These are phyloP conservation scores for Drosophila nannoptera DNA, from an alignment of 1,140 invertebrate species.

Conservation along the genomic window DNA sequence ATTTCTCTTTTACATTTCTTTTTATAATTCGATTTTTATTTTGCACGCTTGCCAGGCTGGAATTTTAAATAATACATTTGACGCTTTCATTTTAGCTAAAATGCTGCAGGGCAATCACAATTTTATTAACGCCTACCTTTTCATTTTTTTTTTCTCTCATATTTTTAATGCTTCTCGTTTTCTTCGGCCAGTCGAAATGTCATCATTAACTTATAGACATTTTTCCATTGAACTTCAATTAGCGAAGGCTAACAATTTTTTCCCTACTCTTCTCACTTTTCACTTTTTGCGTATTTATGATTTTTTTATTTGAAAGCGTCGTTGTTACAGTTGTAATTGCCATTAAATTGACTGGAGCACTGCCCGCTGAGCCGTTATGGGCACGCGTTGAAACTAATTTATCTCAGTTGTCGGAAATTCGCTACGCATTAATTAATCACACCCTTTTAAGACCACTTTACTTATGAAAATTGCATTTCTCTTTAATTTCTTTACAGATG, in stretches of 20 bases:
- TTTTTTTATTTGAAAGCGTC: constrained; percentile 57
- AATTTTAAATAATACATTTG: constrained; percentile 69
- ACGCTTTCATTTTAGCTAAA: constrained; percentile 64
- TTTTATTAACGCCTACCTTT: constrained; percentile 51
- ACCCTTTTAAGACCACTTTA: not conserved
- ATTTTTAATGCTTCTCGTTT: constrained; percentile 7
- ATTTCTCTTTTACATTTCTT: constrained; percentile 19
- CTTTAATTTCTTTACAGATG: constrained; percentile 15
- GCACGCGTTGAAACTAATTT: constrained; percentile 21
- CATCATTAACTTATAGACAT: constrained; percentile 62
- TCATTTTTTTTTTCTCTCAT: constrained; percentile 16
- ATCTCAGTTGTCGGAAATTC: constrained; percentile 11
- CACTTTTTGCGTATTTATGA: constrained; percentile 31
- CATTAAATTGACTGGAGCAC: constrained; percentile 9
- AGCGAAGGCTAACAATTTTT: constrained; percentile 35
- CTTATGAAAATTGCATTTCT: constrained; percentile 23
- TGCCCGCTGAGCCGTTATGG: constrained; percentile 13
- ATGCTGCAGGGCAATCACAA: constrained; percentile 41
- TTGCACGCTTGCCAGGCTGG: constrained; percentile 35
- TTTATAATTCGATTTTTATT: constrained; percentile 17
- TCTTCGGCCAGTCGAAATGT: constrained; percentile 43
- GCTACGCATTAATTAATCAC: not conserved
- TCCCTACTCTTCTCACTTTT: constrained; percentile 38
- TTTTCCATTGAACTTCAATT: constrained; percentile 66
- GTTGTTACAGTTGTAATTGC: constrained; percentile 69